Base-by-base conservation (phyloP, 2,888 invertebrate genomes). In the Napeogenes inachia region DNA sequence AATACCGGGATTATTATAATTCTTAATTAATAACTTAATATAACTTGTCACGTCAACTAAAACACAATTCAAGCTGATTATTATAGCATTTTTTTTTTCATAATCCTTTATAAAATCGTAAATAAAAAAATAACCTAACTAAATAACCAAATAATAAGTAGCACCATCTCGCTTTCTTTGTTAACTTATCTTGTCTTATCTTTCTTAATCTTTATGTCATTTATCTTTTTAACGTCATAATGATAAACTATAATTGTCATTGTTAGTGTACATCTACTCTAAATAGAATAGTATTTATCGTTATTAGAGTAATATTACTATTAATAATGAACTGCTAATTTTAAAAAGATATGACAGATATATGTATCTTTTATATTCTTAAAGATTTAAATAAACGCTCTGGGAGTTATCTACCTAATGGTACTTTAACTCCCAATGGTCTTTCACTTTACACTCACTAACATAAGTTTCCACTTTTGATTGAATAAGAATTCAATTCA, bases 81-180 rank as follows among this genome's bases (percentile, higher is more conserved):
- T 56, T 54, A 59, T 50, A 62, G 60, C 56, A 13, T 57, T 50
- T 60, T 55, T 60, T 60, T 62, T 45, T 32, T 42, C 21, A 54
- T 62, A 64, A 21, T 21, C 21, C 21, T 21, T 64, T 60, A 55
- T 54, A 57, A 64, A 30, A 50, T 30, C 60, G 66, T 62, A 63
- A 64, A 65, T 64, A 61, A 61, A 65, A 63, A 65, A 69, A 65
- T 42, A 65, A 56, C 56, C 62, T 68, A 70, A 62, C 63, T 70
- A 61, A 68, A 71, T 64, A 62, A 67, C 45, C 57, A 66, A 68
- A 61, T 63, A 67, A 69, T 68, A 67, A 67, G 68, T 75, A 75
- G 75, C 75, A 75, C 75, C 75, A 75, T 70, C 73, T 71, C 64
- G 68, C 69, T 65, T 65, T 66, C 62, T 65, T 65, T 65, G 66